A percentile compares a stretch with the other conserved stretches of the same genome.
phyloP scores from a whole-genome alignment of 2,113 vertebrate species.

The Leptobrachium leishanense region DNA sequence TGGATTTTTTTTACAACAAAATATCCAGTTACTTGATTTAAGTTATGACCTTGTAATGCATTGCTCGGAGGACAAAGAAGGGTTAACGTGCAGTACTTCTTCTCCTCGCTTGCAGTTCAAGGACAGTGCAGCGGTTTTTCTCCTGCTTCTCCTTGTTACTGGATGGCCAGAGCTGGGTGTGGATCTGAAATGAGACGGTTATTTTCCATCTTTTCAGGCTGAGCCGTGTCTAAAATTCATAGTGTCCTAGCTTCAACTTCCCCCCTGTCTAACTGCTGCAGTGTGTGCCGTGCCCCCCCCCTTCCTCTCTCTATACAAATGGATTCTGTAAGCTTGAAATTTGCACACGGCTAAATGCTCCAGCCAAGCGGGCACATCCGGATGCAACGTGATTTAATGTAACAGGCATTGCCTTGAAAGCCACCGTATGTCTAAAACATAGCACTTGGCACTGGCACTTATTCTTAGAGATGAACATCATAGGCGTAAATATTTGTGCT shows the following conservation, averaged over 20 bases:
- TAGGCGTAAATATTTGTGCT: too few species aligned
- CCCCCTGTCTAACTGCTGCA: slow-evolving; percentile 29
- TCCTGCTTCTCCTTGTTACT: slow-evolving; percentile 27
- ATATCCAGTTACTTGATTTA: background rate
- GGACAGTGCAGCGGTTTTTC: slow-evolving; percentile 19
- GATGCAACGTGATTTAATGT: slow-evolving; percentile 35
- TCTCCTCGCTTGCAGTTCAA: background rate
- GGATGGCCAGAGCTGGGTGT: slow-evolving; percentile 34
- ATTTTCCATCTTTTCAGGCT: slow-evolving; percentile 45
- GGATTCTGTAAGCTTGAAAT: slow-evolving; percentile 35
- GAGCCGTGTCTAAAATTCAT: slow-evolving; percentile 33
- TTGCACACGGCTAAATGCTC: slow-evolving; percentile 40
- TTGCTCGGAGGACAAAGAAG: background rate
- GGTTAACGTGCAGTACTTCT: slow-evolving; percentile 18
- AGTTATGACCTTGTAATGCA: background rate
- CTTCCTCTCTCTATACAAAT: slow-evolving; percentile 23
- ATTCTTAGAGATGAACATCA: too few species aligned
- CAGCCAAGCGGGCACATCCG: slow-evolving; percentile 36
- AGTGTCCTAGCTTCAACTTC: slow-evolving; percentile 47
- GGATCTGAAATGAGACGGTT: slow-evolving; percentile 21
- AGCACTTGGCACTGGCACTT: too few species aligned
- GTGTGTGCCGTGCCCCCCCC: slow-evolving; percentile 4
- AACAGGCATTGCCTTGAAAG: slow-evolving; percentile 17
- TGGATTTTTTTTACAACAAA: too few species aligned
- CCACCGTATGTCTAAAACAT: background rate